phyloP scores from a whole-genome alignment of 2,888 invertebrate genomes.

The Willowsia nigromaculata region DNA sequence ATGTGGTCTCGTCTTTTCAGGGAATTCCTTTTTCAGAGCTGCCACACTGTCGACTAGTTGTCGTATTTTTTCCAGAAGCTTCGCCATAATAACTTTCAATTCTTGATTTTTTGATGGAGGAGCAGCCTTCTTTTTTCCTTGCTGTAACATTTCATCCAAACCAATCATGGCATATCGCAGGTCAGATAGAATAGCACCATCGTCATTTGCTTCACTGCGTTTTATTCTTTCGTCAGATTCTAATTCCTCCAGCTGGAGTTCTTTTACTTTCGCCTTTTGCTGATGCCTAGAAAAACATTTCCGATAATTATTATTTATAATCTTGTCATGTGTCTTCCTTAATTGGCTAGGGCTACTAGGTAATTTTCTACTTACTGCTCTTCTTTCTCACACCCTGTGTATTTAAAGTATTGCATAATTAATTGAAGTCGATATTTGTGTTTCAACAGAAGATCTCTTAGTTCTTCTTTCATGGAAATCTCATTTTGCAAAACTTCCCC shows the following conservation, averaged over 20 bases:
- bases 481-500: constrained; percentile 9
- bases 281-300: neutral
- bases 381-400: neutral
- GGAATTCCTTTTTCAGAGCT: neutral
- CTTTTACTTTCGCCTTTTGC: neutral
- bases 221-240: neutral
- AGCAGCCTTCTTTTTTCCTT: constrained; percentile 29
- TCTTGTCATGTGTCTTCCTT: too few species aligned
- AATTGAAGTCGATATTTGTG: constrained; percentile 38
- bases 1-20: neutral
- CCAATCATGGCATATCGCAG: constrained; percentile 10
- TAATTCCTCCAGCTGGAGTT: neutral
- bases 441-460: constrained; percentile 12
- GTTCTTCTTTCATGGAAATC: constrained; percentile 4
- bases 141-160: constrained; percentile 15
- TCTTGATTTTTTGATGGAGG: neutral
- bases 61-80: neutral
- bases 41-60: neutral
- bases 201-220: neutral
- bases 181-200: neutral
- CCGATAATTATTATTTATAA: too few species aligned
- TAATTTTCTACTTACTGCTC: constrained; percentile 2
- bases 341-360: too few species aligned
- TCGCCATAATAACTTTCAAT: neutral
- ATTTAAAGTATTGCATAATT: constrained; percentile 24